phyloP scores from a whole-genome alignment of 2,888 invertebrate species.

The Drosophila ezoana region DNA sequence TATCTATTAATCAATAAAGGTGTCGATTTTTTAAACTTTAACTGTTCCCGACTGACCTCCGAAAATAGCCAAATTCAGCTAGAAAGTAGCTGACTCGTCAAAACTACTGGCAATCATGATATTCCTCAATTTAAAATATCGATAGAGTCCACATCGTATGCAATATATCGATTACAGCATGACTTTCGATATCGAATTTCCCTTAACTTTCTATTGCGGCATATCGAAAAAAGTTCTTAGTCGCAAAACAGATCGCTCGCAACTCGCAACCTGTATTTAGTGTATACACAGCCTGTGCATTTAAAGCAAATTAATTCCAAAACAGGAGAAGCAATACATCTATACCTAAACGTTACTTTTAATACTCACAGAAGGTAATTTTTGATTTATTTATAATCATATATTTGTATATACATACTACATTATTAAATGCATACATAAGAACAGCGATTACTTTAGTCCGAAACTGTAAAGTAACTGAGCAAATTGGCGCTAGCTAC shows the following conservation, averaged over 20 bases:
- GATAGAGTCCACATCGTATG: constrained; percentile 16
- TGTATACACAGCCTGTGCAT: constrained; percentile 67
- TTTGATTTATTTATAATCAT: constrained; percentile 8
- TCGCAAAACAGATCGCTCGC: constrained; percentile 59
- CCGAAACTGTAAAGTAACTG: constrained; percentile 3
- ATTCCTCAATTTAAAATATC: constrained; percentile 8
- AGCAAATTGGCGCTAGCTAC: constrained; percentile 9
- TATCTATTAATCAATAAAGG: too few species aligned
- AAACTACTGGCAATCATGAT: not conserved
- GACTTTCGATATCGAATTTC: constrained; percentile 12
- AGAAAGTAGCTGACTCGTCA: not conserved
- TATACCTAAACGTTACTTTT: constrained; percentile 30
- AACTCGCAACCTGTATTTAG: constrained; percentile 34
- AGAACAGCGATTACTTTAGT: constrained; percentile 8
- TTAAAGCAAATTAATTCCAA: constrained; percentile 64
- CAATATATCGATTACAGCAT: constrained; percentile 27
- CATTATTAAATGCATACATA: not conserved
- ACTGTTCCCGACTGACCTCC: too few species aligned
- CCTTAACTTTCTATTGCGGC: constrained; percentile 8
- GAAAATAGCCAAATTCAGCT: not conserved
- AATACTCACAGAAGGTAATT: constrained; percentile 45
- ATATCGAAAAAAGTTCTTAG: constrained; percentile 43
- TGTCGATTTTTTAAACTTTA: not conserved
- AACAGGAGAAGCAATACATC: constrained; percentile 62
- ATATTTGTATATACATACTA: not conserved